Conservation (phyloP, 2,888 invertebrate species). For the Busseola fusca region DNA sequence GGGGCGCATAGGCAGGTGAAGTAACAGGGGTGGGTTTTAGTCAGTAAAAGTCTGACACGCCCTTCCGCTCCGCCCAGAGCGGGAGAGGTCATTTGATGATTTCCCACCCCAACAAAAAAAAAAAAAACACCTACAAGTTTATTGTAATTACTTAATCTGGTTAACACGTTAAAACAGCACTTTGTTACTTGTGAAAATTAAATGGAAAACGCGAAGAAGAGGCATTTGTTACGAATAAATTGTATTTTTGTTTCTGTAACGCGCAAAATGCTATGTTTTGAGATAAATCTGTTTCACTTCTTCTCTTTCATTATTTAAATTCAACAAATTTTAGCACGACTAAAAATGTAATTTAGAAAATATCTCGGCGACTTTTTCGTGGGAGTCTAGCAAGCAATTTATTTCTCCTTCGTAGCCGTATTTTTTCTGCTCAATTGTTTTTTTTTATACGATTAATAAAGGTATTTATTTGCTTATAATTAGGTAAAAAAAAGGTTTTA, state of each 20-base stretch:
- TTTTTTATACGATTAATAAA: not conserved
- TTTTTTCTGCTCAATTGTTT: not conserved
- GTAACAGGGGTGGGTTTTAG: too few relatives aligned
- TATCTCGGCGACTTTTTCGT: not conserved
- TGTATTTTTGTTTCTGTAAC: not conserved
- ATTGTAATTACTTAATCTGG: slow-evolving; percentile 12
- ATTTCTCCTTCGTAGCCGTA: not conserved
- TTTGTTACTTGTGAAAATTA: slow-evolving; percentile 4
- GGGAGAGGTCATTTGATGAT: slow-evolving; percentile 22
- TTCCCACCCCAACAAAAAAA: too few relatives aligned
- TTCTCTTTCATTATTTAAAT: not conserved
- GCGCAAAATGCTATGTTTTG: not conserved
- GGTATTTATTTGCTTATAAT: not conserved
- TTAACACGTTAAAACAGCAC: slow-evolving; percentile 4
- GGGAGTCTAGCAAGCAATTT: slow-evolving; percentile 2
- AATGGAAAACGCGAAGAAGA: not conserved
- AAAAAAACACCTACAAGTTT: slow-evolving; percentile 14
- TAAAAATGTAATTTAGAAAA: slow-evolving; percentile 20
- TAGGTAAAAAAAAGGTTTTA: too few relatives aligned
- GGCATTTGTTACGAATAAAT: not conserved
- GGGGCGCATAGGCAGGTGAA: too few relatives aligned
- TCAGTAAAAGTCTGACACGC: too few relatives aligned
- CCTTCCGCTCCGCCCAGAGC: too few relatives aligned
- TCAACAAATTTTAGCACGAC: not conserved
- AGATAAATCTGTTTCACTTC: not conserved